These are phyloP conservation scores for Vidua macroura DNA, from an alignment of 2,113 vertebrate genomes.

Conservation along the genomic window DNA sequence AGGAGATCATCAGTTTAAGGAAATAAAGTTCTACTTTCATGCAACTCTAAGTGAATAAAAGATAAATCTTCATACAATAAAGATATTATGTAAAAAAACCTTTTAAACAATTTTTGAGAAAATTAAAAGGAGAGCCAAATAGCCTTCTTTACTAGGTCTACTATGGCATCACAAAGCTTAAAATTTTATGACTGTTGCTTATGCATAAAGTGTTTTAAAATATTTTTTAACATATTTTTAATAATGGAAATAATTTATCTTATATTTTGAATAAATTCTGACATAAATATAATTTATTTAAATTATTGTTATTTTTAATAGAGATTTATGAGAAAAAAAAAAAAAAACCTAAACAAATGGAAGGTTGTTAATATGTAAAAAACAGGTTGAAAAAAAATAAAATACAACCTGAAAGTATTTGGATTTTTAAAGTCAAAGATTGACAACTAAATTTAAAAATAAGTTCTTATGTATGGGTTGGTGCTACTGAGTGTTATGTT, in stretches of 20 bases:
- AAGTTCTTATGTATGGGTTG: not conserved
- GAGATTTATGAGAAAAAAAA: not conserved
- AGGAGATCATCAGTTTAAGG: slow-evolving; percentile 41
- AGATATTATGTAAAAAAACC: not conserved
- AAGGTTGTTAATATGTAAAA: not conserved
- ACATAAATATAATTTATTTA: not conserved
- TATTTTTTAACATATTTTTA: not conserved
- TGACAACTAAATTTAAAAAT: not conserved
- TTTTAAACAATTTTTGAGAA: not conserved
- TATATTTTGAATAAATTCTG: not conserved
- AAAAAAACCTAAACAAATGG: not conserved
- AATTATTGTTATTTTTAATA: not conserved
- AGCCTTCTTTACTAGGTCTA: not conserved
- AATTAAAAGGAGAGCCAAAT: not conserved
- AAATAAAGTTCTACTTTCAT: not conserved
- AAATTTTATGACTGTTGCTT: not conserved
- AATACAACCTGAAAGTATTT: not conserved
- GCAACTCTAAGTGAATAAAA: not conserved
- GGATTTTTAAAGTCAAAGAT: not conserved
- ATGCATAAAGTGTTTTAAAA: not conserved
- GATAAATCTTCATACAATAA: not conserved
- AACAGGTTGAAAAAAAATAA: not conserved
- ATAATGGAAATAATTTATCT: not conserved
- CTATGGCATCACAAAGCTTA: not conserved
- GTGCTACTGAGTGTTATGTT: rapidly evolving